Conservation (phyloP, 2,113 vertebrate genomes). For the Charadrius vociferus region DNA sequence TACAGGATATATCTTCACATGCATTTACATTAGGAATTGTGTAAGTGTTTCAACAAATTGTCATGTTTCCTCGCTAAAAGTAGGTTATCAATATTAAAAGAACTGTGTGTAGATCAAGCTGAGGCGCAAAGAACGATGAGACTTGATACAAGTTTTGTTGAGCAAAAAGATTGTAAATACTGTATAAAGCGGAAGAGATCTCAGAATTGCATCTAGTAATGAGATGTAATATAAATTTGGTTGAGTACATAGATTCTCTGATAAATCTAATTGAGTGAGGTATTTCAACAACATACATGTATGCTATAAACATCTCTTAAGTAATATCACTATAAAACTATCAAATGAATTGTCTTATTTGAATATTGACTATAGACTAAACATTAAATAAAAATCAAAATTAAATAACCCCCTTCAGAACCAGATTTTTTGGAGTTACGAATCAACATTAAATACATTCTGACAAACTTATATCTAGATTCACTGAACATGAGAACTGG, state of each 20-base stretch:
- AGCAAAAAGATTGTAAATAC: neutral
- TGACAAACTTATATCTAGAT: neutral
- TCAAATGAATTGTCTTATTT: neutral
- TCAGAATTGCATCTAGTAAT: neutral
- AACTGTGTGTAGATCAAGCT: neutral
- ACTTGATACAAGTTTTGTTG: neutral
- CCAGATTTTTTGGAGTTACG: neutral
- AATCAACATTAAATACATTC: neutral
- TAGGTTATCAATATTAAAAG: neutral
- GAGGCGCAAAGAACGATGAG: neutral
- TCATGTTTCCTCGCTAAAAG: neutral
- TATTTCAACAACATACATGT: neutral
- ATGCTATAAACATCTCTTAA: neutral
- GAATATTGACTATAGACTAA: neutral
- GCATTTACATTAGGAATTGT: neutral
- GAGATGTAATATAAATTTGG: neutral
- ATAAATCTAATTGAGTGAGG: neutral
- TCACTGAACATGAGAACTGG: neutral
- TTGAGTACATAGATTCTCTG: neutral
- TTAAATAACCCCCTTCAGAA: neutral
- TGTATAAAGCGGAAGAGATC: neutral
- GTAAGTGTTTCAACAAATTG: neutral
- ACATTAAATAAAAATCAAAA: neutral
- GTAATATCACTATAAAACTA: neutral
- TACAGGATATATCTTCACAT: neutral